Evolutionary conservation across 2,797 vertebrate genomes (phyloP).

Genomic region (Tamandua tetradactyla): DNA sequence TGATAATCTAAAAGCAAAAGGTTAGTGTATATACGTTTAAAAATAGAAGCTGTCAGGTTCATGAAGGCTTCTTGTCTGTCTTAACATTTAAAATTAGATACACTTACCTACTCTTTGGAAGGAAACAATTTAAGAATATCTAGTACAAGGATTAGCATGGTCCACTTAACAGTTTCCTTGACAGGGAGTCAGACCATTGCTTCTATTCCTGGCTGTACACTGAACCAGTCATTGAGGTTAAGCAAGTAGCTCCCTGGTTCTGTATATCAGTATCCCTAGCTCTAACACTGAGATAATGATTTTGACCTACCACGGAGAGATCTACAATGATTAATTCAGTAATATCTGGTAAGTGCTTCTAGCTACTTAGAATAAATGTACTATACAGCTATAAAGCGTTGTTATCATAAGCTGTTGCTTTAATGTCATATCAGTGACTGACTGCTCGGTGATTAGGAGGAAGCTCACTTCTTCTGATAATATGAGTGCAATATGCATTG

Average conservation of each 20-base stretch:
- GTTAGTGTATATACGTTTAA: not conserved
- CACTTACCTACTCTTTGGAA: not conserved
- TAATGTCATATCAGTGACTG: slow-evolving; percentile 30
- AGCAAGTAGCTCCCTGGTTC: not conserved
- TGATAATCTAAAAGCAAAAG: slow-evolving; percentile 10
- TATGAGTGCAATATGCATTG: slow-evolving; percentile 25
- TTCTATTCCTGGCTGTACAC: not conserved
- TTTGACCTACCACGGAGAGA: slow-evolving; percentile 26
- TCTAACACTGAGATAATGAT: slow-evolving; percentile 52
- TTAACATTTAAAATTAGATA: slow-evolving; percentile 5
- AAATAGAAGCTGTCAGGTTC: not conserved
- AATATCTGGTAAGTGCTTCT: slow-evolving; percentile 65
- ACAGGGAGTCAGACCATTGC: not conserved
- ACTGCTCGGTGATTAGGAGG: slow-evolving; percentile 22
- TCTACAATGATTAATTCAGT: slow-evolving; percentile 68
- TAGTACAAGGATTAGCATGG: not conserved
- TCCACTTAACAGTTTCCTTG: not conserved
- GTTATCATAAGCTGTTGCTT: slow-evolving; percentile 66
- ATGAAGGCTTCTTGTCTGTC: not conserved
- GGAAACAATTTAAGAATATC: not conserved
- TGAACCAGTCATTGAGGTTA: not conserved
- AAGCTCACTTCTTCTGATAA: slow-evolving; percentile 68
- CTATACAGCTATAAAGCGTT: slow-evolving; percentile 41
- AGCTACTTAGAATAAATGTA: slow-evolving; percentile 69
- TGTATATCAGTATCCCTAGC: slow-evolving; percentile 10